Conservation (phyloP, 1,140 invertebrate species). For the Akabosia matsudoensis region DNA sequence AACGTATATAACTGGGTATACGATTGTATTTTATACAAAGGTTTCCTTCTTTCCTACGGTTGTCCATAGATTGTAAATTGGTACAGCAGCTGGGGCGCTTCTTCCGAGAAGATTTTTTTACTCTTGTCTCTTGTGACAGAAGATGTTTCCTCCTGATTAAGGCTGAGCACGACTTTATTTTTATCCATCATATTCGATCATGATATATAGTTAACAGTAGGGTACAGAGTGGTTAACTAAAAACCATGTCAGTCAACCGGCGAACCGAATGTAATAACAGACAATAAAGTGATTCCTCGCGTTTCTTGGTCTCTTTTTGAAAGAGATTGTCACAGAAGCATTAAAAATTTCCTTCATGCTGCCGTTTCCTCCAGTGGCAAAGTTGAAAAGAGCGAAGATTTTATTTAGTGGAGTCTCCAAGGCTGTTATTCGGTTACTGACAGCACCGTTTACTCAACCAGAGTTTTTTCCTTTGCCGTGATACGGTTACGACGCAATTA, state of each 20-base stretch:
- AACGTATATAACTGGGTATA: too few species aligned
- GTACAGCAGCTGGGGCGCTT: too few species aligned
- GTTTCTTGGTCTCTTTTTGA: not conserved
- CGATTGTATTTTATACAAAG: too few species aligned
- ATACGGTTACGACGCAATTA: too few species aligned
- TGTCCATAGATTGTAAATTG: too few species aligned
- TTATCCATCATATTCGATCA: conserved; percentile 7
- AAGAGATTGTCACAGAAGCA: conserved; percentile 2
- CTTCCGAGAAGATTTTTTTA: too few species aligned
- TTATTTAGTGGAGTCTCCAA: not conserved
- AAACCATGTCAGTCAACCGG: conserved; percentile 3
- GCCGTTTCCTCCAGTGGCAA: not conserved
- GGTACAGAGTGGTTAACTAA: not conserved
- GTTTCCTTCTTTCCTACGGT: too few species aligned
- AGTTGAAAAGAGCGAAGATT: not conserved
- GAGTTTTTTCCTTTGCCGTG: too few species aligned
- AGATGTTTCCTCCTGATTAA: conserved; percentile 40
- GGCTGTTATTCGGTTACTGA: not conserved
- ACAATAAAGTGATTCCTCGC: conserved; percentile 10
- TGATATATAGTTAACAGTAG: too few species aligned
- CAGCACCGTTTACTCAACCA: not conserved
- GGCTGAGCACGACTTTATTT: conserved; percentile 43
- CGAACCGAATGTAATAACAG: not conserved
- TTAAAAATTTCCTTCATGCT: not conserved
- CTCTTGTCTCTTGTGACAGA: conserved; percentile 32